A percentile compares a stretch with the other conserved stretches of the same genome.
phyloP scores from a whole-genome alignment of 2,113 vertebrate genomes.

The Apteryx owenii region DNA sequence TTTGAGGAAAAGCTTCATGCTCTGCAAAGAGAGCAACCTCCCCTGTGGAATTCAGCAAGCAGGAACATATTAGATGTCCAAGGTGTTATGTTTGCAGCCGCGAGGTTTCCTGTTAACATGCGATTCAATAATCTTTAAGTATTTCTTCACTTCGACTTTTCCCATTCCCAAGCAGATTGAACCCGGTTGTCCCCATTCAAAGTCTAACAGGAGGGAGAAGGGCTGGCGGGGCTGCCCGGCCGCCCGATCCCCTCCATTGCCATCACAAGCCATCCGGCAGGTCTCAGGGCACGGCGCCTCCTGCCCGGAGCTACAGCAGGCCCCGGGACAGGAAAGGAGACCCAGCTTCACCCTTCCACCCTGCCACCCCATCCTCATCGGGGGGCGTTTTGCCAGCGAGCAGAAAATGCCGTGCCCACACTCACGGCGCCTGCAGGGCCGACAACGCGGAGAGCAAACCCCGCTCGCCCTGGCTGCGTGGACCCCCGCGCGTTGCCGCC shows the following conservation, averaged over 20 bases:
- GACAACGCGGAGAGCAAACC: background rate
- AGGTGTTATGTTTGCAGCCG: background rate
- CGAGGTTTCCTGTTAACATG: constrained; percentile 41
- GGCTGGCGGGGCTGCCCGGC: background rate
- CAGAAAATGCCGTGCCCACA: no score
- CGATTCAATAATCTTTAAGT: constrained; percentile 45
- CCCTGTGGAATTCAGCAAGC: background rate
- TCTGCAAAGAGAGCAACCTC: background rate
- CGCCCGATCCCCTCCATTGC: no score
- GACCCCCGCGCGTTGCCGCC: no score
- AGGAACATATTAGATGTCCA: background rate
- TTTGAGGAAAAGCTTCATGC: accelerated
- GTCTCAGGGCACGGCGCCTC: no score
- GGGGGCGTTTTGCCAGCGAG: no score
- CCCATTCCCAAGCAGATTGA: constrained; percentile 25
- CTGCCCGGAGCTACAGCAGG: background rate
- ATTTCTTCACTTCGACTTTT: constrained; percentile 61
- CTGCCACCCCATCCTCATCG: no score
- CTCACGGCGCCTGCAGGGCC: background rate
- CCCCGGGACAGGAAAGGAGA: no score
- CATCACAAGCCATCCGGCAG: no score
- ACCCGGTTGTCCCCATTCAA: background rate
- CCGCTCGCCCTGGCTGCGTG: background rate
- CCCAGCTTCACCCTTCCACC: background rate
- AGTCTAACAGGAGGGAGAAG: background rate